These are phyloP conservation scores for Pteromalus puparum DNA, from an alignment of 1,140 invertebrate genomes.

Conservation along the genomic window DNA sequence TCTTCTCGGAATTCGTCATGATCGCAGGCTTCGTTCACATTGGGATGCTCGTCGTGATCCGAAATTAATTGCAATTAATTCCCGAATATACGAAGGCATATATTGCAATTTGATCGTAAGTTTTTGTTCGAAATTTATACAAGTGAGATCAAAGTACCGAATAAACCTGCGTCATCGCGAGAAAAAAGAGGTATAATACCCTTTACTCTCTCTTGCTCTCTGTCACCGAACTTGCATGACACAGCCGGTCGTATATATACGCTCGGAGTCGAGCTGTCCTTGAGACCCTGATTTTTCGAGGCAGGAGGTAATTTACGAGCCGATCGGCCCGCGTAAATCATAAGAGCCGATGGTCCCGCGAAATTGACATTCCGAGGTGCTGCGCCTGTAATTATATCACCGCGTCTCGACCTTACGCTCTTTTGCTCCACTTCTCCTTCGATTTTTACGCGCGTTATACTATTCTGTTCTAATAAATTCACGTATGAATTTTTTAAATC, in stretches of 20 bases:
- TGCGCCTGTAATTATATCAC: constrained; percentile 2
- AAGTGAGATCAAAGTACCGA: not conserved
- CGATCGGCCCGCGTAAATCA: constrained; percentile 42
- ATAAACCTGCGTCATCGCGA: not conserved
- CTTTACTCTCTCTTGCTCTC: not conserved
- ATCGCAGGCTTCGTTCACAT: constrained; percentile 20
- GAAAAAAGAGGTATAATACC: not conserved
- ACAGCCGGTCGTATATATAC: not conserved
- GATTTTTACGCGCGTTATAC: no score
- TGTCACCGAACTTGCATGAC: constrained; percentile 5
- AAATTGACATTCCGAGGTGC: not conserved
- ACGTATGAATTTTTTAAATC: no score
- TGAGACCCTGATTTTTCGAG: not conserved
- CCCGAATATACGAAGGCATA: no score
- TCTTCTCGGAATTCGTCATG: constrained; percentile 28
- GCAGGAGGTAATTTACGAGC: constrained; percentile 39
- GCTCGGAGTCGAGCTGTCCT: not conserved
- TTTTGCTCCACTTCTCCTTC: not conserved
- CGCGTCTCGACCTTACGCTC: not conserved
- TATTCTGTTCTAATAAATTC: no score
- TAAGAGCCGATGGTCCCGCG: not conserved
- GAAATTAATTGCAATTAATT: not conserved
- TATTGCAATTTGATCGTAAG: not conserved
- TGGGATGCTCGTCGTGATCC: not conserved
- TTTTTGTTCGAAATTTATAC: not conserved